These are phyloP conservation scores for Bombylius major DNA, from an alignment of 2,888 invertebrate genomes.

Conservation along the genomic window DNA sequence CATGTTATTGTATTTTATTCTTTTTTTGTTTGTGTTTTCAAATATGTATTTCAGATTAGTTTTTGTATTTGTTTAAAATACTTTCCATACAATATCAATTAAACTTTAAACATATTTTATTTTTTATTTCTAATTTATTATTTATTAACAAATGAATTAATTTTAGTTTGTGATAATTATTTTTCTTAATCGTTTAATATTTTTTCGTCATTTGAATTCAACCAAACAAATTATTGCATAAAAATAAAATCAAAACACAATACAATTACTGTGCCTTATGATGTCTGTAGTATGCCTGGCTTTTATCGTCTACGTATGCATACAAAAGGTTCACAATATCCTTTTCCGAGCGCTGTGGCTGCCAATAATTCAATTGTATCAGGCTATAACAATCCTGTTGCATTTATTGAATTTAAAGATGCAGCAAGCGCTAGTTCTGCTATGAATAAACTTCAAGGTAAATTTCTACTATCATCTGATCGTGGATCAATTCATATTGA, in stretches of 20 bases:
- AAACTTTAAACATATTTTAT: too few species aligned
- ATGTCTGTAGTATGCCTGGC: constrained; percentile 78
- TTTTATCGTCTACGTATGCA: constrained; percentile 96
- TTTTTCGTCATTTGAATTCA: neutral
- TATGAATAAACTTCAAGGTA: constrained; percentile 89
- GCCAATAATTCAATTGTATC: constrained; percentile 19
- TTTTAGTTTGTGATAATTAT: too few species aligned
- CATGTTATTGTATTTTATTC: too few species aligned
- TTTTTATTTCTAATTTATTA: too few species aligned
- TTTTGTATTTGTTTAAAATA: too few species aligned
- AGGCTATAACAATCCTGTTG: constrained; percentile 66
- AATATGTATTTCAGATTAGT: too few species aligned
- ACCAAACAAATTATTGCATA: too few species aligned
- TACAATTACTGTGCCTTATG: neutral
- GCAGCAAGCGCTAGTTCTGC: constrained; percentile 83
- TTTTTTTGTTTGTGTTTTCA: too few species aligned
- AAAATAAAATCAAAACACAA: neutral
- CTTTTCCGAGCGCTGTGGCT: constrained; percentile 25
- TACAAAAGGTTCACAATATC: constrained; percentile 53
- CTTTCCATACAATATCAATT: too few species aligned
- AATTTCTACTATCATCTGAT: constrained; percentile 88
- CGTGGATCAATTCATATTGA: constrained; percentile 97
- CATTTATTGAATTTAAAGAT: constrained; percentile 96
- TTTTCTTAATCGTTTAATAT: too few species aligned
- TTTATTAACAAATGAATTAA: too few species aligned